phyloP scores from a whole-genome alignment of 2,888 invertebrate genomes.

The Salticus scenicus region DNA sequence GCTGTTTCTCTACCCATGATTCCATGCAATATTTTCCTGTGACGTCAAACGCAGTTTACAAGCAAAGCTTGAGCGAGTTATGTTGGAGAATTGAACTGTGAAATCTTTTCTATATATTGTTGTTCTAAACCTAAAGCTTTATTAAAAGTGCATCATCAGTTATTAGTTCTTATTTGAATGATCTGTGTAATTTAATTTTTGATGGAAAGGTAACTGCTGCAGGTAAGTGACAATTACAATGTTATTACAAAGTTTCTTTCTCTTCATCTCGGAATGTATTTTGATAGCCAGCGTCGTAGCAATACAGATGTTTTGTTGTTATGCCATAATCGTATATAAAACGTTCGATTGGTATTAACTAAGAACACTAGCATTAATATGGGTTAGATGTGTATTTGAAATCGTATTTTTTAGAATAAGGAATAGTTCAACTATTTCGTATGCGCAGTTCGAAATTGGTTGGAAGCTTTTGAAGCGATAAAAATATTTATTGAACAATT shows the following conservation, averaged over 20 bases:
- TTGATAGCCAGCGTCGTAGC: conserved; percentile 17
- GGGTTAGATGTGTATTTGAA: no score
- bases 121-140: no score
- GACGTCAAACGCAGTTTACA: conserved; percentile 65
- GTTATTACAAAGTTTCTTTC: neutral
- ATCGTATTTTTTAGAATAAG: no score
- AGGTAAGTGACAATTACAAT: neutral
- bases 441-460: no score
- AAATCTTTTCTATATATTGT: neutral
- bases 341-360: no score
- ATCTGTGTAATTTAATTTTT: no score
- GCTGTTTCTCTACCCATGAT: conserved; percentile 66
- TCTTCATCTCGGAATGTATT: neutral
- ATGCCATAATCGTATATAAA: neutral
- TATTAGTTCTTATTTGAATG: neutral
- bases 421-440: no score
- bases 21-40: conserved; percentile 66
- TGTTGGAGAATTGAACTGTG: neutral
- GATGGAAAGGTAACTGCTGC: neutral
- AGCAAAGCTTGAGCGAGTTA: conserved; percentile 9
- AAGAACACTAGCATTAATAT: no score
- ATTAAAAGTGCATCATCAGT: neutral
- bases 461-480: no score
- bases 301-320: conserved; percentile 6
- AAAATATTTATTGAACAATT: no score